These are phyloP conservation scores for Strigops habroptila DNA, from an alignment of 2,113 vertebrate species.

Conservation along the genomic window DNA sequence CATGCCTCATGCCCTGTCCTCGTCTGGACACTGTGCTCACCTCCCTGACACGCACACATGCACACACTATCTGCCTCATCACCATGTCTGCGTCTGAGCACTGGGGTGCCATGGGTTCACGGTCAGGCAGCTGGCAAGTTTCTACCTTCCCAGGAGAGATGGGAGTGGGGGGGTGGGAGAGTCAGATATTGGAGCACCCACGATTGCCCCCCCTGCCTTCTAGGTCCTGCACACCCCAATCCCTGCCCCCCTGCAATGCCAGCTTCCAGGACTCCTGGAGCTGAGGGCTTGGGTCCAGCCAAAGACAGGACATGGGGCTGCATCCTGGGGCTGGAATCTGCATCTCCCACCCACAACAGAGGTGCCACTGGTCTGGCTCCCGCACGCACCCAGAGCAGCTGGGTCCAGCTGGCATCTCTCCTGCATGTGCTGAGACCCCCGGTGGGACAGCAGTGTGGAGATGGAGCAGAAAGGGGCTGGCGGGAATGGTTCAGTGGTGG, in stretches of 20 bases:
- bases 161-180: not conserved
- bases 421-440: not conserved
- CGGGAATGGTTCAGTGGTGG: not conserved
- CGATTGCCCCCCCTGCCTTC: not conserved
- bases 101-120: conserved; percentile 18
- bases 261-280: conserved; percentile 26
- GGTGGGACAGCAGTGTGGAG: not conserved
- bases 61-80: conserved; percentile 47
- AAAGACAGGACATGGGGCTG: not conserved
- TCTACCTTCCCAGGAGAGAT: conserved; percentile 4
- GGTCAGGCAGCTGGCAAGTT: not conserved
- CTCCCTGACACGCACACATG: not conserved
- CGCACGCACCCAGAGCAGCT: rapidly evolving
- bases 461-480: not conserved
- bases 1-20: conserved; percentile 30
- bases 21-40: not conserved
- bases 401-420: not conserved
- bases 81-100: conserved; percentile 48
- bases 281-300: not conserved
- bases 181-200: not conserved
- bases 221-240: conserved; percentile 25
- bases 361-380: not conserved
- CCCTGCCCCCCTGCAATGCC: conserved; percentile 15
- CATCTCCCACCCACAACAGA: not conserved
- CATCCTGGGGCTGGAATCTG: not conserved